A percentile compares a stretch with the other conserved stretches of the same genome.
These are phyloP conservation scores for Osmoderma eremita DNA, from an alignment of 2,888 invertebrate genomes.

Conservation along the genomic window DNA sequence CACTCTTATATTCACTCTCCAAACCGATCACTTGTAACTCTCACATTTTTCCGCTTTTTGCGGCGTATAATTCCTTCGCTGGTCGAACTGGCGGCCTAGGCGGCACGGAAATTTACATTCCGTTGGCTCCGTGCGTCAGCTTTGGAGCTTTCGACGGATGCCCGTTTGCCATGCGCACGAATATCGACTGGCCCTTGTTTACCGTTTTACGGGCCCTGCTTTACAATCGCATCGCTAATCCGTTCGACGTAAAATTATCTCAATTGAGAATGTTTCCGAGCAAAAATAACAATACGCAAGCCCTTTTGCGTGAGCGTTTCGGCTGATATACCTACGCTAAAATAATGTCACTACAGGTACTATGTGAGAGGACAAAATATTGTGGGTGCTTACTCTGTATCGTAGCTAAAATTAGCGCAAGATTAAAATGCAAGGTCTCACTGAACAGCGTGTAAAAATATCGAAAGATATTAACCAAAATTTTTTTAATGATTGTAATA, in stretches of 20 bases:
- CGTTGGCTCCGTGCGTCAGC: not conserved
- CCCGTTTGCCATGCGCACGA: conserved; percentile 34
- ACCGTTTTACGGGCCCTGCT: conserved; percentile 23
- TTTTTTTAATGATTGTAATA: too few species aligned
- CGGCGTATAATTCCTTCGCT: not conserved
- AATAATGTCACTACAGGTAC: not conserved
- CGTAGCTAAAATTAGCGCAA: too few species aligned
- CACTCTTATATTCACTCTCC: not conserved
- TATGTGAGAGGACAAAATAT: too few species aligned
- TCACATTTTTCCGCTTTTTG: not conserved
- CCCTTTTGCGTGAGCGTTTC: not conserved
- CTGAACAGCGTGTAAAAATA: too few species aligned
- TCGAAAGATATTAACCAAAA: too few species aligned
- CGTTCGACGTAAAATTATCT: conserved; percentile 16
- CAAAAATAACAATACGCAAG: conserved; percentile 10
- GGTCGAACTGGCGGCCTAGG: not conserved
- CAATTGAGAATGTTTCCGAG: not conserved
- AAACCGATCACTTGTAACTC: conserved; percentile 8
- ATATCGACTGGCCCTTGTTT: conserved; percentile 38
- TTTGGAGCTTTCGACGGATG: conserved; percentile 16
- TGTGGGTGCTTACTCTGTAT: too few species aligned
- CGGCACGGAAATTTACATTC: conserved; percentile 7
- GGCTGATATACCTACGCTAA: not conserved
- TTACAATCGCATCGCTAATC: conserved; percentile 20
- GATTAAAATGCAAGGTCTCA: too few species aligned